Base-by-base conservation (phyloP, 2,113 vertebrate genomes). In the Oryzias celebensis region DNA sequence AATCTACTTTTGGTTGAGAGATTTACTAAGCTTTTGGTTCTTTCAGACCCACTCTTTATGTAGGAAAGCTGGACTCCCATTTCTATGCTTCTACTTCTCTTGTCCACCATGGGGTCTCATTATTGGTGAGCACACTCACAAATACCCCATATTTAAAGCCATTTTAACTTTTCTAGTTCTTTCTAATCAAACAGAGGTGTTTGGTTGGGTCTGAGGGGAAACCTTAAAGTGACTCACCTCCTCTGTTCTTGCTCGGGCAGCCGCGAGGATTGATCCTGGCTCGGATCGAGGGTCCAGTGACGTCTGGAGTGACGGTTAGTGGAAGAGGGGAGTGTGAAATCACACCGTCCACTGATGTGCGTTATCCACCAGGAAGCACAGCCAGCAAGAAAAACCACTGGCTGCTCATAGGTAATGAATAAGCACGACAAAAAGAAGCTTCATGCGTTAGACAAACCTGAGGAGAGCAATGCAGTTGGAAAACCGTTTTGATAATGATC, bases 11-110 rank as follows among this genome's bases (percentile, higher is more conserved):
- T 6, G 17, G 23, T 12, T 6, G 3, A 43, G 41, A 20, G 28
- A 60, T 36, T 62, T 59, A 74, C 24, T 1, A 18, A 0, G 18
- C 15, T 23, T 54, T 54, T 59, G 65, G 67, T 60, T 22, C 7
- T 20, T 23, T 12, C 77, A 99, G 97, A 74, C 94, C 93, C 1
- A 96, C 96, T 0, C 92, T 99, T 18, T 98, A 98, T 0, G 94
- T 99, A 6, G 97, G 97, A 20, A 98, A 98, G 77, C 60, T 94
- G 1, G 87, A 93, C 0, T 76, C 93, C 48, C 92, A 96, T 57
- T 95, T 99, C 62, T 99, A 99, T 0, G 97, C 96, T 16, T 88
- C 93, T 26, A 93, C 90, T 2, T 97, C 96, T 0, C 91, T 99
- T 62, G 96, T 98, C 23, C 97, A 98, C 2, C 65, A 93, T 10